Conservation (phyloP, 2,797 vertebrate species). For the Gobionotothen gibberifrons region DNA sequence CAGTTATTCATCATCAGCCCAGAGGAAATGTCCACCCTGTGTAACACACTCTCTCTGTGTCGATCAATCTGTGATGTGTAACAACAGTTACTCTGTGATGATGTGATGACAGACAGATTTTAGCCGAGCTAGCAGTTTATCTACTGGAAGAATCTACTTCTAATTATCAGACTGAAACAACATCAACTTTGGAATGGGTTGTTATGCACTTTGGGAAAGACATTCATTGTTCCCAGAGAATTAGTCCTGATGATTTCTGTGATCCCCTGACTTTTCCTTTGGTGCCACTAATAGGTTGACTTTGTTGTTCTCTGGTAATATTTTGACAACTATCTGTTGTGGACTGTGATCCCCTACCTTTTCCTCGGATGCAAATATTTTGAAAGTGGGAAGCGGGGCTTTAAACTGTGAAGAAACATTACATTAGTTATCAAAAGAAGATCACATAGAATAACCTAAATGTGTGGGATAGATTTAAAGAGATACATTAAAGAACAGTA, state of each 20-base stretch:
- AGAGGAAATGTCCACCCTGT: slow-evolving; percentile 64
- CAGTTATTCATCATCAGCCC: slow-evolving; percentile 50
- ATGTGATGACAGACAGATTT: slow-evolving; percentile 42
- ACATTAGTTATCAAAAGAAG: too few species aligned
- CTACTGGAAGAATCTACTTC: neutral
- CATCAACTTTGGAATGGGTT: slow-evolving; percentile 12
- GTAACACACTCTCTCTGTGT: slow-evolving; percentile 26
- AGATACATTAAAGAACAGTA: too few species aligned
- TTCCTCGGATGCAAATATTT: too few species aligned
- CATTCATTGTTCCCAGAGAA: slow-evolving; percentile 17
- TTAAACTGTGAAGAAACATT: too few species aligned
- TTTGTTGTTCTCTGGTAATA: neutral
- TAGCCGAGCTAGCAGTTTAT: slow-evolving; percentile 6
- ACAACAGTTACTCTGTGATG: slow-evolving; percentile 30
- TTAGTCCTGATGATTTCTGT: neutral
- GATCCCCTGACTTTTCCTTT: neutral
- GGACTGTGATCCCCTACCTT: neutral
- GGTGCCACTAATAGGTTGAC: neutral
- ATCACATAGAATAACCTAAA: too few species aligned
- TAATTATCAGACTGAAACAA: slow-evolving; percentile 9
- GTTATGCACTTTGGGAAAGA: neutral
- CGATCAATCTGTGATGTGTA: slow-evolving; percentile 42
- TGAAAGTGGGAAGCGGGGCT: too few species aligned
- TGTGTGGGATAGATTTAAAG: too few species aligned
- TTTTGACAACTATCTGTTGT: neutral